A percentile compares a stretch with the other conserved stretches of the same genome.
phyloP scores from a whole-genome alignment of 2,113 vertebrate genomes.

The Haemorhous mexicanus region DNA sequence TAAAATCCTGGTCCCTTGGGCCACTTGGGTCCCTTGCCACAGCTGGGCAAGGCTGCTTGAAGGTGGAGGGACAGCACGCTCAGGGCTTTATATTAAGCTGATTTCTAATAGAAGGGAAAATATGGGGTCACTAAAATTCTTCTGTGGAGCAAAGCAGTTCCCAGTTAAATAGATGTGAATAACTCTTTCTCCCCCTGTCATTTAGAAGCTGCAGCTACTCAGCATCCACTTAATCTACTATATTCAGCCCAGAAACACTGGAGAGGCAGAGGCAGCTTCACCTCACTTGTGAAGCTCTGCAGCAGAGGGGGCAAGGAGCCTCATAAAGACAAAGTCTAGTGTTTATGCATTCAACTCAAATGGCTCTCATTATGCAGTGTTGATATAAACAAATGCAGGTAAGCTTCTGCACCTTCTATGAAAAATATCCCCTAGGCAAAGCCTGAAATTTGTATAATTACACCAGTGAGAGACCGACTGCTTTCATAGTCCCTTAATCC shows the following conservation, averaged over 20 bases:
- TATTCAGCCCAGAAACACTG: neutral
- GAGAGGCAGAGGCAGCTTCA: neutral
- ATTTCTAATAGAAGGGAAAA: neutral
- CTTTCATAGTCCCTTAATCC: neutral
- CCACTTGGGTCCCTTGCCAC: no score
- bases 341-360: neutral
- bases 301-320: neutral
- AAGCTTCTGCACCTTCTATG: neutral
- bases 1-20: neutral
- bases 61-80: neutral
- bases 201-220: neutral
- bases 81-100: neutral
- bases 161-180: neutral
- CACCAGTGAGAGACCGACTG: neutral
- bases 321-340: neutral
- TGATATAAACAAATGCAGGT: neutral
- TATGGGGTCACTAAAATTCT: neutral
- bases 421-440: slow-evolving; percentile 9
- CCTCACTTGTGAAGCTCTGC: neutral
- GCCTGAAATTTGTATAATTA: slow-evolving; percentile 31
- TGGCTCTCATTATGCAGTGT: neutral
- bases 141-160: neutral
- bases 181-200: neutral
- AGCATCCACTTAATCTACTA: neutral
- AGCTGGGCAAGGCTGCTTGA: neutral